These are phyloP conservation scores for Machimus rusticus DNA, from an alignment of 2,888 invertebrate species.

Conservation along the genomic window DNA sequence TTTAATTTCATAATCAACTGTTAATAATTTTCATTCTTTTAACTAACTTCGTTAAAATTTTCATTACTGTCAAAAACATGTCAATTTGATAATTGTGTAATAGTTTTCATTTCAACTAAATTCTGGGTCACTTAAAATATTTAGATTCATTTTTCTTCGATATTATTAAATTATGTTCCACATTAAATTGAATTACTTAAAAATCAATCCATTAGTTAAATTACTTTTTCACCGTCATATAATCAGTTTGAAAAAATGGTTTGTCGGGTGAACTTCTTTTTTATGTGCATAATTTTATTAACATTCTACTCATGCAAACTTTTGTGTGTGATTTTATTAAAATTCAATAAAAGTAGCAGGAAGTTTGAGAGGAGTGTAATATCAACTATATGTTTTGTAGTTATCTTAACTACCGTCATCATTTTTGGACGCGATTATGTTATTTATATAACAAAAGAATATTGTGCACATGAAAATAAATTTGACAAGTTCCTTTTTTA, in stretches of 20 bases:
- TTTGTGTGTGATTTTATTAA: background rate
- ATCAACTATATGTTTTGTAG: background rate
- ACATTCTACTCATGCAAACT: background rate
- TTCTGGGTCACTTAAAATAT: too few species aligned
- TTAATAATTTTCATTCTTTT: too few species aligned
- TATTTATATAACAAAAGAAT: background rate
- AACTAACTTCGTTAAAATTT: too few species aligned
- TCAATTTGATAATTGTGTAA: too few species aligned
- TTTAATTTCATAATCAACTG: too few species aligned
- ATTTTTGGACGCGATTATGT: background rate
- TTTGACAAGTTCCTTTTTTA: background rate
- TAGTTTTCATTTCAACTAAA: too few species aligned
- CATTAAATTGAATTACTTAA: too few species aligned
- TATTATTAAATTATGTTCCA: background rate
- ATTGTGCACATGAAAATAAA: background rate
- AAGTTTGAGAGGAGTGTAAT: background rate
- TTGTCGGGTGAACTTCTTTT: background rate
- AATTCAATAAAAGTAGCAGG: background rate
- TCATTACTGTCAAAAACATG: too few species aligned
- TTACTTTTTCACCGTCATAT: background rate
- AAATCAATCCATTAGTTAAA: background rate
- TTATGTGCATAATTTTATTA: background rate
- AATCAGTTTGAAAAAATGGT: background rate
- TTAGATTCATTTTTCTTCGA: too few species aligned
- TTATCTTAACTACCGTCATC: background rate